These are phyloP conservation scores for Pangasius mekongensis DNA, from an alignment of 2,797 vertebrate genomes.

Conservation along the genomic window DNA sequence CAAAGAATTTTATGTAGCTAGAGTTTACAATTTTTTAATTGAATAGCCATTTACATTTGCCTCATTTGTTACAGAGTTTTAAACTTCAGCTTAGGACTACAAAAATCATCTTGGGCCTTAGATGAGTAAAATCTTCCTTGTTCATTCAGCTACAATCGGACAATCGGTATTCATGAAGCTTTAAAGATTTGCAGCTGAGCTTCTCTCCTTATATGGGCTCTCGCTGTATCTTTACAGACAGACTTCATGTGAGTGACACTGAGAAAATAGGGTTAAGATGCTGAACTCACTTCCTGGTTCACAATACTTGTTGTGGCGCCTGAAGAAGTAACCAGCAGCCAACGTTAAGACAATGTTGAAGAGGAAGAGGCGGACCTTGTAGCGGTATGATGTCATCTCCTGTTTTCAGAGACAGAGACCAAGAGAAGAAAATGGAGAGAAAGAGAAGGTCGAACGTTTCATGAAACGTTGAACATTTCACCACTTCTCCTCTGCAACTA, in stretches of 20 bases:
- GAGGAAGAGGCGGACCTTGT: slow-evolving; percentile 85
- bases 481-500: slow-evolving; percentile 47
- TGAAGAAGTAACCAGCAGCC: slow-evolving; percentile 79
- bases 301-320: slow-evolving; percentile 90
- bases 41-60: not conserved
- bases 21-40: not conserved
- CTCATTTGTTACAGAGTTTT: not conserved
- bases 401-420: slow-evolving; percentile 61
- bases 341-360: slow-evolving; percentile 80
- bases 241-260: not conserved
- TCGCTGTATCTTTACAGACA: not conserved
- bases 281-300: slow-evolving; percentile 83
- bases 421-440: slow-evolving; percentile 34
- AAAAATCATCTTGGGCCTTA: not conserved
- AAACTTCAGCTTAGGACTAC: not conserved
- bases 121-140: not conserved
- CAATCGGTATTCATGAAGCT: not conserved
- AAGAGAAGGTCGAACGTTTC: slow-evolving; percentile 31
- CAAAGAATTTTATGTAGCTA: not conserved
- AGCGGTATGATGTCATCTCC: slow-evolving; percentile 86
- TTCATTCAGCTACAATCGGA: not conserved
- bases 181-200: not conserved
- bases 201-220: slow-evolving; percentile 7
- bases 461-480: slow-evolving; percentile 30
- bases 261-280: not conserved